Evolutionary conservation across 2,113 vertebrate species (phyloP).

Genomic region (Pedetes capensis): DNA sequence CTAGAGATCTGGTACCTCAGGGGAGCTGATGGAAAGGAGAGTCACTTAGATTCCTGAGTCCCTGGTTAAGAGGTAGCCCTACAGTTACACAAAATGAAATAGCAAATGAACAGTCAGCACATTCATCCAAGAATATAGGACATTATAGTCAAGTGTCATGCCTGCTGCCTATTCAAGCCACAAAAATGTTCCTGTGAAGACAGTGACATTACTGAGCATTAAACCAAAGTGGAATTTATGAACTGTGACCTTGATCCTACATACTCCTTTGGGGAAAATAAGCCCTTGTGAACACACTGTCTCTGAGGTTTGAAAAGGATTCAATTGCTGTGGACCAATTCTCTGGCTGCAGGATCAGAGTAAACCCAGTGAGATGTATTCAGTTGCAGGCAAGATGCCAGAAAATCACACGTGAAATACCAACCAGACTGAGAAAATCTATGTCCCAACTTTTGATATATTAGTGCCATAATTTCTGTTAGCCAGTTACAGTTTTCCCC

Average conservation of each 20-base stretch:
- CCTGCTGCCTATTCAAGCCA: slow-evolving; percentile 55
- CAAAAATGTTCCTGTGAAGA: slow-evolving; percentile 21
- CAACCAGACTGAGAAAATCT: background rate
- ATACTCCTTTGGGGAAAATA: background rate
- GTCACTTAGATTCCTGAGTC: background rate
- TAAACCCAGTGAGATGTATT: background rate
- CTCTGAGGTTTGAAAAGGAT: background rate
- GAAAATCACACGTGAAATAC: background rate
- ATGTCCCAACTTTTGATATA: background rate
- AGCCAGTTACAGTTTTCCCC: background rate
- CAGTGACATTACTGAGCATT: slow-evolving; percentile 16
- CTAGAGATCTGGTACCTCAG: background rate
- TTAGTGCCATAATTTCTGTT: background rate
- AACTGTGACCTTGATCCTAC: background rate
- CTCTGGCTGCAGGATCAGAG: background rate
- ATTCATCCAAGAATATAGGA: background rate
- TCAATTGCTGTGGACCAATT: background rate
- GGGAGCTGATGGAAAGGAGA: background rate
- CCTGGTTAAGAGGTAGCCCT: background rate
- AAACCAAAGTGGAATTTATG: slow-evolving; percentile 13
- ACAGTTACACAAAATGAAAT: background rate
- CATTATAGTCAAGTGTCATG: background rate
- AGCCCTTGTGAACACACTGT: background rate
- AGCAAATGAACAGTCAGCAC: background rate
- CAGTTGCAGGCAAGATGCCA: background rate